Evolutionary conservation across 1,140 invertebrate species (phyloP), one percentile per base, ranked within the genome.

Genomic region (Anagrus nilaparvatae): DNA sequence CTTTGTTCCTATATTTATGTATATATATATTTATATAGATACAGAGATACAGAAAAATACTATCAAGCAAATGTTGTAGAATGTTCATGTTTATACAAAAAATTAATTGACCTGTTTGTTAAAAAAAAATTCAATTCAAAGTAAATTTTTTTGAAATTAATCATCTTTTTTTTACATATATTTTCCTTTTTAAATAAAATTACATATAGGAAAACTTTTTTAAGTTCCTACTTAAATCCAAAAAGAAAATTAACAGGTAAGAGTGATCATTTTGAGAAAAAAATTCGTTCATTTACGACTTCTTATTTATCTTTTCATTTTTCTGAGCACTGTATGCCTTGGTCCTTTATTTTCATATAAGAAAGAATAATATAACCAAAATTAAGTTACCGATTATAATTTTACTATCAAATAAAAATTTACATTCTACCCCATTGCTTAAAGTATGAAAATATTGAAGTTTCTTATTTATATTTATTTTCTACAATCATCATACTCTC

Each of bases 21-120:
- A 44, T 43, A 32, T 47, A 39, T 43, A 31, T 43, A 47, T 54
- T 57, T 52, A 54, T 62, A 63, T 62, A 61, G 58, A 61, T 65
- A 63, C 59, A 63, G 59, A 57, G 55, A 63, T 65, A 65, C 62
- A 65, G 62, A 65, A 65, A 65, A 65, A 65, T 65, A 65, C 62
- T 62, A 62, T 60, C 59, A 52, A 50, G 46, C 59, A 52, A 57
- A 55, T 49, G 53, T 56, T 52, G 56, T 61, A 58, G 60, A 65
- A 61, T 62, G 53, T 60, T 55, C 42, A 27, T 13, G 24, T 36
- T n/a, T 35, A 5, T 5, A 21, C 24, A 7, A 5, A 5, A 5
- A 21, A 17, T 42, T 37, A 21, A 36, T 25, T 35, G 3, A 27
- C 13, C 29, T 17, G 23, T 13, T 32, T 27, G 9, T 27, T 33